phyloP scores from a whole-genome alignment of 2,888 invertebrate genomes.

The Agonum fuliginosum region DNA sequence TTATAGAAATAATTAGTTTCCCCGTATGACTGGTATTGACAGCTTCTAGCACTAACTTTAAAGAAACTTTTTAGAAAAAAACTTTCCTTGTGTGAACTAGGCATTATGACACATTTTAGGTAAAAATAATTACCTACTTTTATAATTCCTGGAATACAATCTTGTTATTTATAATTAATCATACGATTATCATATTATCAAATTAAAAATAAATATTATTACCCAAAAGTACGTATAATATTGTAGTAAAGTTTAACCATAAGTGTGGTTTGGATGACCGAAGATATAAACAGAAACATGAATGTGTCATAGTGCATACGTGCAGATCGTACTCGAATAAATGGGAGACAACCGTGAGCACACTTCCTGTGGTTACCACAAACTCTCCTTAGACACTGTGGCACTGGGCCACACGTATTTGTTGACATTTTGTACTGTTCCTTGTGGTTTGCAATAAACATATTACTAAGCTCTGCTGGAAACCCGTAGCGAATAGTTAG shows the following conservation, averaged over 20 bases:
- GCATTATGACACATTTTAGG: no score
- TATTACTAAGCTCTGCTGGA: neutral
- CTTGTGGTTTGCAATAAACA: neutral
- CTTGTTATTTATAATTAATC: no score
- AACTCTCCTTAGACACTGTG: neutral
- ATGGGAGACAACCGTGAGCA: conserved; percentile 25
- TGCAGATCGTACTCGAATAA: neutral
- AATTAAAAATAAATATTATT: no score
- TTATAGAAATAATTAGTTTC: no score
- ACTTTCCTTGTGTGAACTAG: no score
- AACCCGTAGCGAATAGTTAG: neutral
- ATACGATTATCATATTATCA: no score
- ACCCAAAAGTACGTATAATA: no score
- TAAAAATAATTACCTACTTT: no score
- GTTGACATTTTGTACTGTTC: neutral
- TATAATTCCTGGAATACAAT: no score
- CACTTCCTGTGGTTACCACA: conserved; percentile 11
- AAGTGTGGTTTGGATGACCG: conserved; percentile 21
- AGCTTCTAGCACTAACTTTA: no score
- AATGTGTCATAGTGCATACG: conserved; percentile 22
- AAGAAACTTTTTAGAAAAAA: no score
- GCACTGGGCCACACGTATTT: neutral
- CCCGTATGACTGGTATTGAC: no score
- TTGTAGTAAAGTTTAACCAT: neutral
- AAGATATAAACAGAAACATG: conserved; percentile 21